Evolutionary conservation across 1,140 invertebrate species (phyloP).

Genomic region (Sweltsa coloradensis): DNA sequence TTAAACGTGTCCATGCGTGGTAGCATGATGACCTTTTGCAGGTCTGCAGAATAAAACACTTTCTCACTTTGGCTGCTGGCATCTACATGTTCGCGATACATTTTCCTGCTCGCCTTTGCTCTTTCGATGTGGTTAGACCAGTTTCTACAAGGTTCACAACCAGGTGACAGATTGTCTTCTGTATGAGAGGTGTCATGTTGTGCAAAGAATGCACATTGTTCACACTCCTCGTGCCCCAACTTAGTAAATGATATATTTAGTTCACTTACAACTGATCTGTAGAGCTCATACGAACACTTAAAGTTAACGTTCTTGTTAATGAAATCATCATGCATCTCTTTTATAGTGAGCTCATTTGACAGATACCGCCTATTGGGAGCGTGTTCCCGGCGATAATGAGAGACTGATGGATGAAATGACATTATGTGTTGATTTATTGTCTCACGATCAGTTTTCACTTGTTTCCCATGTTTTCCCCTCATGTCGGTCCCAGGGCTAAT

Average conservation of each 20-base stretch:
- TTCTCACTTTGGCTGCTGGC: constrained; percentile 18
- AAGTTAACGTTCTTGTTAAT: constrained; percentile 16
- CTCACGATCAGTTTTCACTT: constrained; percentile 13
- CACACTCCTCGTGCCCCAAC: constrained; percentile 23
- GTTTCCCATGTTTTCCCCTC: constrained; percentile 5
- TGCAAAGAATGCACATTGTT: constrained; percentile 19
- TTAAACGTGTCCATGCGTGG: constrained; percentile 23
- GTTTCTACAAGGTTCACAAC: constrained; percentile 13
- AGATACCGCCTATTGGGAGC: constrained; percentile 22
- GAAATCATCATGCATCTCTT: constrained; percentile 22
- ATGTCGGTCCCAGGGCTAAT: too few relatives aligned
- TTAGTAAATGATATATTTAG: constrained; percentile 20
- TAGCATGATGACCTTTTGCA: constrained; percentile 26
- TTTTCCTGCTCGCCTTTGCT: constrained; percentile 7
- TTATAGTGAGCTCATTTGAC: constrained; percentile 21
- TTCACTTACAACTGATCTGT: constrained; percentile 6
- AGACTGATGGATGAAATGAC: constrained; percentile 20
- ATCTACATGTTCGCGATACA: constrained; percentile 11
- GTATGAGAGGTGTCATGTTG: constrained; percentile 15
- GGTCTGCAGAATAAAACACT: constrained; percentile 19
- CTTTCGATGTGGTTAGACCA: constrained; percentile 11
- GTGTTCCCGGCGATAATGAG: constrained; percentile 24
- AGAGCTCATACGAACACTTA: constrained; percentile 14
- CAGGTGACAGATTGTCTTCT: constrained; percentile 1
- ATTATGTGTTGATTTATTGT: constrained; percentile 18